phyloP scores from a whole-genome alignment of 2,888 invertebrate species.

The Metalampra italica region DNA sequence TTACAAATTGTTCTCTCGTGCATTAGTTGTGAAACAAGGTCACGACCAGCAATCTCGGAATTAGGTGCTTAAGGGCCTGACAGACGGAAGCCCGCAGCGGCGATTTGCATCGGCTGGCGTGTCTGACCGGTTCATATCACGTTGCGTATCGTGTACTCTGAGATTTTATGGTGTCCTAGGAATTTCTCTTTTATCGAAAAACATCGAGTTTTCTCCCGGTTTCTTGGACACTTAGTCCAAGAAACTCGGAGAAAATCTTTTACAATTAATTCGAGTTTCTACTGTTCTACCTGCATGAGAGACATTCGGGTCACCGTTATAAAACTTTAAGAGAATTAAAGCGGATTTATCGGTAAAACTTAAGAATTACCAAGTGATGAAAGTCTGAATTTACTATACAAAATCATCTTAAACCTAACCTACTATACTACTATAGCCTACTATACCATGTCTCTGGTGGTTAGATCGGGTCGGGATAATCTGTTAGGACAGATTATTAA shows the following conservation, averaged over 20 bases:
- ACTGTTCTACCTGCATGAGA: not conserved
- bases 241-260: no score
- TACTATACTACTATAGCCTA: no score
- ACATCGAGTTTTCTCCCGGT: not conserved
- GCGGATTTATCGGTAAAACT: no score
- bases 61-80: slow-evolving; percentile 1
- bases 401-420: no score
- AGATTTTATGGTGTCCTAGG: slow-evolving; percentile 1
- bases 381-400: no score
- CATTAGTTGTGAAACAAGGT: slow-evolving; percentile 36
- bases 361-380: no score
- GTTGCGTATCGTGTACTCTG: not conserved
- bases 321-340: no score
- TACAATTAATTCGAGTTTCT: not conserved
- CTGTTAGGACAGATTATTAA: no score
- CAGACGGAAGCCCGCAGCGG: slow-evolving; percentile 1
- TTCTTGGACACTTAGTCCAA: not conserved
- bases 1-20: slow-evolving; percentile 33
- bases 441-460: no score
- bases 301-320: no score
- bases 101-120: not conserved
- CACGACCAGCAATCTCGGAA: slow-evolving; percentile 16
- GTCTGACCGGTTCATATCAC: slow-evolving; percentile 1
- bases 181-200: not conserved
- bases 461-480: no score